These are phyloP conservation scores for Hydrozoanthus tunicans DNA, from an alignment of 64 coral and sea anemone species.

Conservation along the genomic window DNA sequence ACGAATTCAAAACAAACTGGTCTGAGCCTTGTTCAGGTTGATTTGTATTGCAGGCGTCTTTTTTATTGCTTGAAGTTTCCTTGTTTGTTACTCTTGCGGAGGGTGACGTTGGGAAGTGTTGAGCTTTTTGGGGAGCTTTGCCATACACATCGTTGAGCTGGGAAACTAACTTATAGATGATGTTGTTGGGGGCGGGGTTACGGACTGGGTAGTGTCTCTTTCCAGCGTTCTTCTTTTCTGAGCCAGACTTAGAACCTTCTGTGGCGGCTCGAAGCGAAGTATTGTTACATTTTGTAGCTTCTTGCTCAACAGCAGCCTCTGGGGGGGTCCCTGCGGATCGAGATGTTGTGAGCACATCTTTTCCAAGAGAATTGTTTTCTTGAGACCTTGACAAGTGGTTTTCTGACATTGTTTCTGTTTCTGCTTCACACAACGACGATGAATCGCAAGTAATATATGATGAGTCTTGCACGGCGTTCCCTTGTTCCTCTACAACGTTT, in stretches of 20 bases:
- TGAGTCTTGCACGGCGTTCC: not conserved
- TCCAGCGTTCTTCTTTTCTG: not conserved
- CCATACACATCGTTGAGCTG: conserved; percentile 18
- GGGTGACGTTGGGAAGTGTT: not conserved
- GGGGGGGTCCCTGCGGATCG: not conserved
- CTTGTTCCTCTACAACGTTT: not conserved
- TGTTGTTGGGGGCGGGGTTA: not conserved
- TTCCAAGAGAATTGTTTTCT: no score
- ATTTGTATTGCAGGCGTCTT: no score
- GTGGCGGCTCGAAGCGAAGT: not conserved
- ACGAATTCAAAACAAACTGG: no score
- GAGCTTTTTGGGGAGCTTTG: not conserved
- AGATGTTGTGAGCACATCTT: not conserved
- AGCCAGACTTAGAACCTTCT: not conserved
- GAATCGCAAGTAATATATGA: not conserved
- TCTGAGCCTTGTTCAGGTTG: no score
- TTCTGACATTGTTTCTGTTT: not conserved
- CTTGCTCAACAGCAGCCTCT: not conserved
- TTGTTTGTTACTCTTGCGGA: not conserved
- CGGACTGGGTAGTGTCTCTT: not conserved
- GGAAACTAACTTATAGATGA: conserved; percentile 37
- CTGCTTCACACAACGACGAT: not conserved
- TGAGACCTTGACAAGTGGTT: no score
- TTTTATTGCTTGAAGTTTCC: not conserved
- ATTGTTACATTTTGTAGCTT: not conserved